These are phyloP conservation scores for Hypanus sabinus DNA, from an alignment of 2,113 vertebrate genomes.

Conservation along the genomic window DNA sequence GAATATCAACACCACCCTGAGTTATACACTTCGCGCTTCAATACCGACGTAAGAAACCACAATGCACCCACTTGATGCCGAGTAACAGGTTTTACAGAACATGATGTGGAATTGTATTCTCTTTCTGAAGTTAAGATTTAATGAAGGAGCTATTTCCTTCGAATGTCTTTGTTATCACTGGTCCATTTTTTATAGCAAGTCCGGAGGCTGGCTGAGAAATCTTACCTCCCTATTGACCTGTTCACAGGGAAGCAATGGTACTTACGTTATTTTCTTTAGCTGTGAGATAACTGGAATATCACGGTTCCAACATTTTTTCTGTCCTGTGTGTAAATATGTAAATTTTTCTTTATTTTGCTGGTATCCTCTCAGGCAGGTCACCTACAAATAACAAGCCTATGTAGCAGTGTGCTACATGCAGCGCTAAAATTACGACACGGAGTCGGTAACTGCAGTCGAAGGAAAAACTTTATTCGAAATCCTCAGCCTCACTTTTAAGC, in stretches of 20 bases:
- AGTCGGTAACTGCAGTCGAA: no score
- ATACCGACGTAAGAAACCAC: conserved; percentile 69
- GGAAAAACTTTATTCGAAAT: no score
- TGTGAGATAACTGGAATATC: background rate
- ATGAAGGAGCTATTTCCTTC: background rate
- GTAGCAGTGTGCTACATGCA: no score
- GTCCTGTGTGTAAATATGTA: no score
- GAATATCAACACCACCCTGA: conserved; percentile 88
- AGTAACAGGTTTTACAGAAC: background rate
- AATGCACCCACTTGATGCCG: background rate
- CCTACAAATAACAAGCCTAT: no score
- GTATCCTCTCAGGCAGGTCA: no score
- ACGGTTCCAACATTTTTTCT: no score
- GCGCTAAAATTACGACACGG: no score
- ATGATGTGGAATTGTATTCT: background rate
- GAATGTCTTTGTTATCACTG: background rate
- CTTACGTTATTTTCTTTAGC: background rate
- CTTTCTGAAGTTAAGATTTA: background rate
- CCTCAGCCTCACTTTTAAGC: no score
- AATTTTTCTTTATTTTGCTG: no score
- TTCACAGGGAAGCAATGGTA: background rate
- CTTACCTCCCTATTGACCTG: background rate
- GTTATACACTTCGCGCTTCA: conserved; percentile 83
- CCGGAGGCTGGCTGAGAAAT: background rate
- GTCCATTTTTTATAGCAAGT: background rate